Base-by-base conservation (phyloP, 2,888 invertebrate species). In the Auanema sp. region DNA sequence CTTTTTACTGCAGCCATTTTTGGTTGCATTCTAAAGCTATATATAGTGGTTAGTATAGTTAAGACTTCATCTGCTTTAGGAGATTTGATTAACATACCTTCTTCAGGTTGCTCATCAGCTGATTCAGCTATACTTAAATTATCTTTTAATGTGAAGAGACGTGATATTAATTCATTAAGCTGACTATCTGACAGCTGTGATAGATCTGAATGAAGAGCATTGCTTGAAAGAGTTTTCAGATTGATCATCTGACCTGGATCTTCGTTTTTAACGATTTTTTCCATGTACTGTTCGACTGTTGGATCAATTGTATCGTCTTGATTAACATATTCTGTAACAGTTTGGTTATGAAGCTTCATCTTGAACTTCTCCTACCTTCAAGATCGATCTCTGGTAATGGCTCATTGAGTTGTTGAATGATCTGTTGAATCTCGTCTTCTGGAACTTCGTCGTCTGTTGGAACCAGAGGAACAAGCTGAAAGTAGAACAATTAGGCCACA, bases 341-440 rank as follows among this genome's bases (percentile, higher is more conserved):
- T 65, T 23, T 65, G 43, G 23, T 33, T 18, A 5, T 47, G 4
- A 18, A 16, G 8, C 47, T 47, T 18, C 4, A 47, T 47, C 4
- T 47, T 12, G 12, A 12, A 43, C 11, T 43, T 43, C 14, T 33
- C 33, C 41, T 5, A 68, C 68, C 69, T 57, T 69, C 64, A 18
- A 69, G 23, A 43, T 69, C 67, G 24, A 60, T 43, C 5, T 62
- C 62, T 16, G 56, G 56, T 52, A n/a, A 21, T 16, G 70, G 72
- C 54, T 68, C 65, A 53, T 67, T 69, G 54, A 71, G 66, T 18
- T 71, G 68, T 58, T 71, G 65, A 21, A 75, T 58, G 24, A 72
- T 53, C 11, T 58, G 42, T 16, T 58, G 33, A 25, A 68, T 65
- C 33, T 69, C 71, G 23, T 65, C 62, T 21, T 66, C 66, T 6